These are phyloP conservation scores for Bedellia somnulentella DNA, from an alignment of 2,888 invertebrate genomes.

Conservation along the genomic window DNA sequence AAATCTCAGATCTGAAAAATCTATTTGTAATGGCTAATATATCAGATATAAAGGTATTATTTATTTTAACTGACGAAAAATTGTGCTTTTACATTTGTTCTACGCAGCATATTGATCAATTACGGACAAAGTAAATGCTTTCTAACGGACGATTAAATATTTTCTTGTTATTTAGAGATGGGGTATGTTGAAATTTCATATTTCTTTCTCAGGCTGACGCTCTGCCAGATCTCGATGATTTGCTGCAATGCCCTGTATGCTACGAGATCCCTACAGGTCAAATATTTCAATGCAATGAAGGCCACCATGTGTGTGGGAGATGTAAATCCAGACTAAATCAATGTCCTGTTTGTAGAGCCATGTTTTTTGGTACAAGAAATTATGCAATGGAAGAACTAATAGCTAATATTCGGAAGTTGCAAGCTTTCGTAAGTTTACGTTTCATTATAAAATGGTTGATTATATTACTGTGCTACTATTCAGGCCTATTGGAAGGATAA, in stretches of 20 bases:
- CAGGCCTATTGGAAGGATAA: too few species aligned
- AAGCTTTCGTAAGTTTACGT: constrained; percentile 37
- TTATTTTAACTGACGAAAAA: too few species aligned
- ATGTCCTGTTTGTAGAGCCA: constrained; percentile 55
- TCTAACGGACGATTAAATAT: too few species aligned
- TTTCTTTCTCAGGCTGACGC: constrained; percentile 28
- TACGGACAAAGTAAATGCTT: too few species aligned
- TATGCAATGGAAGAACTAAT: constrained; percentile 59
- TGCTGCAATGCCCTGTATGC: constrained; percentile 62
- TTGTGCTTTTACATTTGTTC: too few species aligned
- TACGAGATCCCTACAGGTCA: constrained; percentile 48
- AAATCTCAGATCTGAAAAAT: not conserved
- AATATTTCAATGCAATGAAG: constrained; percentile 56
- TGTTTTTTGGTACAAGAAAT: constrained; percentile 54
- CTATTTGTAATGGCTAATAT: constrained; percentile 30
- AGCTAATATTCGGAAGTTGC: constrained; percentile 41
- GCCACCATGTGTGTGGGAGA: constrained; percentile 57
- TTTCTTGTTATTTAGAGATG: too few species aligned
- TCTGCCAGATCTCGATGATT: constrained; percentile 50
- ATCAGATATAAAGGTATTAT: constrained; percentile 32
- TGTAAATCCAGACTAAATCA: constrained; percentile 45
- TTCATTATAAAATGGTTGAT: too few species aligned
- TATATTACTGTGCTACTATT: too few species aligned
- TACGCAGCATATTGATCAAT: too few species aligned
- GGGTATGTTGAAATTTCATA: not conserved